These are phyloP conservation scores for Maccullochella peelii DNA, from an alignment of 2,113 vertebrate genomes.

Conservation along the genomic window DNA sequence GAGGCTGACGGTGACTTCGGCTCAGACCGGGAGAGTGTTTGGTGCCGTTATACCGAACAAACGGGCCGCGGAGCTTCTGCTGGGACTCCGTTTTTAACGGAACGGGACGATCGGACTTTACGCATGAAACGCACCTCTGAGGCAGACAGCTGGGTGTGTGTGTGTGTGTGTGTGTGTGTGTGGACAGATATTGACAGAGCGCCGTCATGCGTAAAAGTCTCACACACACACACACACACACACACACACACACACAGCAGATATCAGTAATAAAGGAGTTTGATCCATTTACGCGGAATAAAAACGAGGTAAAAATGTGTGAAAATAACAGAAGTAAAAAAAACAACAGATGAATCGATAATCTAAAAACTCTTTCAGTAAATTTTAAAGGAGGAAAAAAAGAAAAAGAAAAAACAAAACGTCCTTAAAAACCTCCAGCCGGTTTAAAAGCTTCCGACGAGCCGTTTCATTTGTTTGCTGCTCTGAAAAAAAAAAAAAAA, in stretches of 20 bases:
- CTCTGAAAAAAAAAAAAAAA: no score
- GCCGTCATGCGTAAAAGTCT: no score
- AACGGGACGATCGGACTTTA: not conserved
- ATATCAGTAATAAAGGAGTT: not conserved
- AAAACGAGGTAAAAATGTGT: not conserved
- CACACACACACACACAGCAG: not conserved
- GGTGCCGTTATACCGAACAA: not conserved
- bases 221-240: not conserved
- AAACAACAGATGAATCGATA: not conserved
- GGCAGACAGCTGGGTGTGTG: not conserved
- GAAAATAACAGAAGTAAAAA: not conserved
- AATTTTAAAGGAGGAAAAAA: not conserved
- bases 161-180: constrained; percentile 3
- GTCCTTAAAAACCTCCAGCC: not conserved
- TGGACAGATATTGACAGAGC: no score
- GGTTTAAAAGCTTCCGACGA: not conserved
- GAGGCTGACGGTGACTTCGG: not conserved
- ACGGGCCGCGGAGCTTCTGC: not conserved
- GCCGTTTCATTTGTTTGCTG: not conserved
- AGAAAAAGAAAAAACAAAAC: not conserved
- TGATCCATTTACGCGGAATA: not conserved
- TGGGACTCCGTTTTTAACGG: not conserved
- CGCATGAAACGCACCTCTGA: not conserved
- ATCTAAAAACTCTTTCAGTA: not conserved
- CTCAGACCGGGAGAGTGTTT: not conserved